Percentiles rank a stretch among this genome's conserved stretches.
phyloP scores from a whole-genome alignment of 2,888 invertebrate genomes.

The Cenopis cana region DNA sequence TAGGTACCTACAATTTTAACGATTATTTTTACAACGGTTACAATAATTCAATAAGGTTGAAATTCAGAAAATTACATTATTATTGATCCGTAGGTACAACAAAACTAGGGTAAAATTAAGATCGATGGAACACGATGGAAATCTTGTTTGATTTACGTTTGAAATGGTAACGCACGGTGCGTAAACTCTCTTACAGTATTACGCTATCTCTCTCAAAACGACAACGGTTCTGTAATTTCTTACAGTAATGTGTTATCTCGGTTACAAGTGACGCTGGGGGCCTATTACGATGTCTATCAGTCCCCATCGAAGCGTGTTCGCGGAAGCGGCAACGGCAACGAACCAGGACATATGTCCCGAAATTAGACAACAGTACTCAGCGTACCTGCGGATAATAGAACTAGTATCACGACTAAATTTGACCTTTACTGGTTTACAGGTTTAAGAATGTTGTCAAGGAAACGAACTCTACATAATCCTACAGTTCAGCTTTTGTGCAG shows the following conservation, averaged over 20 bases:
- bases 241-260: constrained; percentile 17
- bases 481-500: too few species aligned
- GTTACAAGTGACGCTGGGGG: constrained; percentile 6
- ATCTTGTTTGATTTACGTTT: background rate
- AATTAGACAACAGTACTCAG: constrained; percentile 7
- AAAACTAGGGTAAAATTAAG: background rate
- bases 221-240: constrained; percentile 23
- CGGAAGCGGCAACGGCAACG: constrained; percentile 49
- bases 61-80: background rate
- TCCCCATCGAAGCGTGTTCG: constrained; percentile 53
- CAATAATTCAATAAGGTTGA: background rate
- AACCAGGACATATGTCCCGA: constrained; percentile 20
- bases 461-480: background rate
- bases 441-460: background rate
- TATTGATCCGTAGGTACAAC: background rate
- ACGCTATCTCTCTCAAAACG: constrained; percentile 13
- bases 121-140: background rate
- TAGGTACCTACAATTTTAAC: background rate
- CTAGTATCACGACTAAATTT: background rate
- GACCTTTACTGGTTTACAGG: background rate
- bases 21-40: too few species aligned
- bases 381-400: background rate
- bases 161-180: too few species aligned
- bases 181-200: constrained; percentile 9
- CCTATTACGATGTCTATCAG: constrained; percentile 57